Evolutionary conservation across 2,888 invertebrate species (phyloP).

Genomic region (Aethes cnicana): DNA sequence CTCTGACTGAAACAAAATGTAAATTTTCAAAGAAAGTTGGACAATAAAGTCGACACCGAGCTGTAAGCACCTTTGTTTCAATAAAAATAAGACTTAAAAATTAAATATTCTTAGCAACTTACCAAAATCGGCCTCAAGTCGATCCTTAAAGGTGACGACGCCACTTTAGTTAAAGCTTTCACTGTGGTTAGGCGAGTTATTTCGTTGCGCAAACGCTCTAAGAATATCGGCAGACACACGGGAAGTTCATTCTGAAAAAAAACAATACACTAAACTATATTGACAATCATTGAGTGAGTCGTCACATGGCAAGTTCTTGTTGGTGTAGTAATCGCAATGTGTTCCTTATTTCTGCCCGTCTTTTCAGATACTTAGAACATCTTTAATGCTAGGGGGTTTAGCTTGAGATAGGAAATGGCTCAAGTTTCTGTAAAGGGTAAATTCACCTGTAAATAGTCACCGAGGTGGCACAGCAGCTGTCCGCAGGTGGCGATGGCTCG

Average conservation of each 20-base stretch:
- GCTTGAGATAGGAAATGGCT: too few relatives aligned
- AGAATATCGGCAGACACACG: constrained; percentile 95
- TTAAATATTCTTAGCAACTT: constrained; percentile 41
- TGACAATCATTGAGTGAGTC: not conserved
- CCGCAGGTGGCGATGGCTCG: constrained; percentile 98
- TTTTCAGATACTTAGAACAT: too few relatives aligned
- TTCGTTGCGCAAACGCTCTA: constrained; percentile 97
- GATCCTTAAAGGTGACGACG: constrained; percentile 93
- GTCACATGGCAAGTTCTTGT: not conserved
- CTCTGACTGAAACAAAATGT: constrained; percentile 84
- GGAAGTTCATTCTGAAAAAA: constrained; percentile 85
- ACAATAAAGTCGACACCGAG: too few relatives aligned
- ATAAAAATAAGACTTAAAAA: not conserved
- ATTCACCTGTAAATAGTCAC: constrained; percentile 88
- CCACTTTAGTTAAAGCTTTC: constrained; percentile 96
- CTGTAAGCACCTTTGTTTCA: too few relatives aligned
- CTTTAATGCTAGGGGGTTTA: too few relatives aligned
- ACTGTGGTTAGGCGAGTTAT: constrained; percentile 98
- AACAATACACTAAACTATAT: not conserved
- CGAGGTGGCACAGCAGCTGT: constrained; percentile 95
- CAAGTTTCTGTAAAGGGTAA: too few relatives aligned
- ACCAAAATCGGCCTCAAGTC: constrained; percentile 91
- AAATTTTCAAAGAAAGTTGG: too few relatives aligned
- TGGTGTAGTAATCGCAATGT: too few relatives aligned
- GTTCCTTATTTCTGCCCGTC: too few relatives aligned